Percentiles rank a stretch among this genome's conserved stretches.
phyloP scores from a whole-genome alignment of 2,113 vertebrate genomes.

The Pandion haliaetus region DNA sequence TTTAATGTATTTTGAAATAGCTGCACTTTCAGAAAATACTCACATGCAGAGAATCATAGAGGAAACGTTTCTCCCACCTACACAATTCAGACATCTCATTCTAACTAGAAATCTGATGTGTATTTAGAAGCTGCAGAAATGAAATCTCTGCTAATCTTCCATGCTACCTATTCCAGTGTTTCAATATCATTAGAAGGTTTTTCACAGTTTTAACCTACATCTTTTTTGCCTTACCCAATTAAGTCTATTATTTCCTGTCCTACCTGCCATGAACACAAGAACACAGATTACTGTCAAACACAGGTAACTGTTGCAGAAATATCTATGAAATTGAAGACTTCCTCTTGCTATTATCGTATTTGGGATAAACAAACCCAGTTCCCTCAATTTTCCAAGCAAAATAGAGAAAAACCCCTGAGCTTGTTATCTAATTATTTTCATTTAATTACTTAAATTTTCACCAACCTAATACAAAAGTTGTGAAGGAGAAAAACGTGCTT shows the following conservation, averaged over 20 bases:
- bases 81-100: neutral
- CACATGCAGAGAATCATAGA: neutral
- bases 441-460: neutral
- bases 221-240: neutral
- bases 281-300: neutral
- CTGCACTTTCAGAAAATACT: neutral
- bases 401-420: accelerated
- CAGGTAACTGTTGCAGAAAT: neutral
- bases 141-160: neutral
- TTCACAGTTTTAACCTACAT: neutral
- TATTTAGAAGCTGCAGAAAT: neutral
- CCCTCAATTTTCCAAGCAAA: neutral
- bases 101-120: neutral
- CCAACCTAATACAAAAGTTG: neutral
- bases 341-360: neutral
- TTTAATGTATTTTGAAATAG: neutral
- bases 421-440: neutral
- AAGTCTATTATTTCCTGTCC: neutral
- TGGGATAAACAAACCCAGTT: neutral
- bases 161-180: neutral
- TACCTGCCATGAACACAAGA: neutral
- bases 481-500: neutral
- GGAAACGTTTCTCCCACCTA: neutral
- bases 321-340: neutral
- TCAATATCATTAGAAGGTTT: neutral